A percentile compares a stretch with the other conserved stretches of the same genome.
These are phyloP conservation scores for Corydoras sp. DNA, from an alignment of 2,113 vertebrate genomes.

Conservation along the genomic window DNA sequence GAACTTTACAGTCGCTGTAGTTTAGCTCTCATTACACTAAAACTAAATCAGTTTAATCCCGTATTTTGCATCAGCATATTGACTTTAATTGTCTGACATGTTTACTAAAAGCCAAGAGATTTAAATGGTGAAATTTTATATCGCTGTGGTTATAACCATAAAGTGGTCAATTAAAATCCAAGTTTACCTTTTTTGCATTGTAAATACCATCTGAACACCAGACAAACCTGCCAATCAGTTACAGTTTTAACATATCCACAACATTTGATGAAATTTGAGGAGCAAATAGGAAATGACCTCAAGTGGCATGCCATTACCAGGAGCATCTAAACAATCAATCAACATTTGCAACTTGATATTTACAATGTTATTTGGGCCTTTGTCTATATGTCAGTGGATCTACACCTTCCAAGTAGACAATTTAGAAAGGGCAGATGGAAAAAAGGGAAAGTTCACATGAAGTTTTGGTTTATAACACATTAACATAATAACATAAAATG, in stretches of 20 bases:
- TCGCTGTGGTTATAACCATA: not conserved
- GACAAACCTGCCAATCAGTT: slow-evolving; percentile 51
- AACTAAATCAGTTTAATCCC: not conserved
- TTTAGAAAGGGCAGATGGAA: slow-evolving; percentile 3
- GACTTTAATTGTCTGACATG: not conserved
- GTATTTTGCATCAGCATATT: not conserved
- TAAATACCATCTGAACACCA: slow-evolving; percentile 8
- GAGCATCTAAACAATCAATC: slow-evolving; percentile 78
- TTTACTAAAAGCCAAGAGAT: slow-evolving; percentile 6
- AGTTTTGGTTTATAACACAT: no score
- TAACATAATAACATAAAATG: no score
- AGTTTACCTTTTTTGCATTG: slow-evolving; percentile 2
- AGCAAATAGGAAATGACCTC: slow-evolving; percentile 69
- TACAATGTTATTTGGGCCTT: slow-evolving; percentile 69
- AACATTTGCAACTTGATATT: slow-evolving; percentile 78
- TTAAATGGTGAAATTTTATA: not conserved
- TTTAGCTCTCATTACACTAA: slow-evolving; percentile 10
- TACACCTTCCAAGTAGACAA: slow-evolving; percentile 26
- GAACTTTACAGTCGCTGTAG: not conserved
- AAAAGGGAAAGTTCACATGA: not conserved
- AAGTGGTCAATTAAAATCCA: not conserved
- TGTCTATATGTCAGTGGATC: slow-evolving; percentile 65
- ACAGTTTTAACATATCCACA: slow-evolving; percentile 60
- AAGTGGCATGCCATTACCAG: slow-evolving; percentile 61
- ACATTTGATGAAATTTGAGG: slow-evolving; percentile 71